Evolutionary conservation across 2,797 vertebrate species (phyloP).

Genomic region (Paramormyrops hopkinsi): DNA sequence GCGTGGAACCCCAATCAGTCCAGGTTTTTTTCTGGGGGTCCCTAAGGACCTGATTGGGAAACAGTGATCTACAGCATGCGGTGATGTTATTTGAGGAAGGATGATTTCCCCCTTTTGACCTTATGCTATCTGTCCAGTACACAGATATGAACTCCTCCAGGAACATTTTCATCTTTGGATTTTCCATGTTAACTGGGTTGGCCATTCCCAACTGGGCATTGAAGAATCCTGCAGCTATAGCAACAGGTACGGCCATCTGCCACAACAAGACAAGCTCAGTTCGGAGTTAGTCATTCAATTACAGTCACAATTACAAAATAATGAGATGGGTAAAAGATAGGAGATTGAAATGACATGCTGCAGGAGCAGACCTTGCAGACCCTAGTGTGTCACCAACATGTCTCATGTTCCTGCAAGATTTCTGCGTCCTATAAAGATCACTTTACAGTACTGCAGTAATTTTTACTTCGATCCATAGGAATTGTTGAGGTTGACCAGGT

Average conservation of each 20-base stretch:
- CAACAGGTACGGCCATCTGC: conserved; percentile 69
- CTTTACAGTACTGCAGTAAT: not conserved
- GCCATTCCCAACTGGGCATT: conserved; percentile 83
- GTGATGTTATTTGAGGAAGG: not conserved
- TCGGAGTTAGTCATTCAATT: not conserved
- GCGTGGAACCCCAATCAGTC: not conserved
- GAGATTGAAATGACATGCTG: not conserved
- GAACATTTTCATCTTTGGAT: conserved; percentile 94
- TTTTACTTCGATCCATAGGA: conserved; percentile 53
- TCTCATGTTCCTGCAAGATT: not conserved
- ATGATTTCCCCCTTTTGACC: not conserved
- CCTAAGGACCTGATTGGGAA: not conserved
- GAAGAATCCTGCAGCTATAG: conserved; percentile 65
- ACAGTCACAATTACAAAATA: not conserved
- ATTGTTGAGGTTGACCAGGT: conserved; percentile 80
- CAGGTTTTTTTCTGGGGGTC: not conserved
- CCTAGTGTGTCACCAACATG: not conserved
- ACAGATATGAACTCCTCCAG: conserved; percentile 92
- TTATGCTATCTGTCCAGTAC: conserved; percentile 60
- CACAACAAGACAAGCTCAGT: not conserved
- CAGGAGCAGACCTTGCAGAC: not conserved
- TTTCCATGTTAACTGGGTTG: conserved; percentile 84
- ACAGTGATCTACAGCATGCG: not conserved
- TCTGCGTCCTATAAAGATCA: not conserved
- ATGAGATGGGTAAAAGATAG: not conserved